Conservation (phyloP, 2,113 vertebrate species). For the Oplegnathus fasciatus region DNA sequence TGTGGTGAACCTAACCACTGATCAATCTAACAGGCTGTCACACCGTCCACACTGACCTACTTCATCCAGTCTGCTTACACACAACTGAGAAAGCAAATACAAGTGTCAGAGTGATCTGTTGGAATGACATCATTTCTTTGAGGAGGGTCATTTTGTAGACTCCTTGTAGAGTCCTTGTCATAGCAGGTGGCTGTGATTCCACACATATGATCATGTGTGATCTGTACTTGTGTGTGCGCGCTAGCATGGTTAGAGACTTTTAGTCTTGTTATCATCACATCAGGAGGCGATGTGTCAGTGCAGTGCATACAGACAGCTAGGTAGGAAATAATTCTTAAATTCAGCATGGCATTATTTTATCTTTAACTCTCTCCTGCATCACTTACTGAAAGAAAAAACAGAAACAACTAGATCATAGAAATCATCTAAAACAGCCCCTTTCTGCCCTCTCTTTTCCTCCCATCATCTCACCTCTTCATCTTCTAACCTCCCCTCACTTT, state of each 20-base stretch:
- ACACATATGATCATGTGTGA: background rate
- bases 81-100: constrained; percentile 11
- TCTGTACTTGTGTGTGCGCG: background rate
- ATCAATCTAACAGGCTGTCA: background rate
- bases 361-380: background rate
- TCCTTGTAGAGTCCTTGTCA: background rate
- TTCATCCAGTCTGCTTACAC: background rate
- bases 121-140: constrained; percentile 22
- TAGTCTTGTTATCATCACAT: background rate
- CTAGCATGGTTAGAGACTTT: background rate
- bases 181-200: constrained; percentile 4
- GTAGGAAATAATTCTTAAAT: background rate
- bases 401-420: background rate
- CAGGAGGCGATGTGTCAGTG: background rate
- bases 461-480: background rate
- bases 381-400: background rate
- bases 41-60: background rate
- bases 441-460: background rate
- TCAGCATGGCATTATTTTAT: background rate
- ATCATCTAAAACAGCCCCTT: background rate
- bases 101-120: background rate
- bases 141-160: background rate
- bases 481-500: background rate
- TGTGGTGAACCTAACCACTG: background rate
- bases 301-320: too few species aligned